Base-by-base conservation (phyloP, 2,797 vertebrate species). In the Cyclura pinguis region DNA sequence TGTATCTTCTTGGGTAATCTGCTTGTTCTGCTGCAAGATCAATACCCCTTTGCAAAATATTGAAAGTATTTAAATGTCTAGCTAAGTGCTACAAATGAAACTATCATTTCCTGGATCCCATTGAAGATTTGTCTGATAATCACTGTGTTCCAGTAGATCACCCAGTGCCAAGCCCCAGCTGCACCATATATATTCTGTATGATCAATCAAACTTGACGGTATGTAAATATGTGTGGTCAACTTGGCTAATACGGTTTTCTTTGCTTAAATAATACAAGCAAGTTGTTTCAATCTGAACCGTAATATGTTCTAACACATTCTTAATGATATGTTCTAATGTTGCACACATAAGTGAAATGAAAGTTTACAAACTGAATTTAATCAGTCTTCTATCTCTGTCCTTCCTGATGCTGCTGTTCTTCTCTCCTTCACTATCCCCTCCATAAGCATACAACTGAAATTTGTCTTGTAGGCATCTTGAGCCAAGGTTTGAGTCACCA, bases 1-100 rank as follows among this genome's bases (percentile, higher is more conserved):
- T 4, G 67, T 89, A n/a, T 59, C 92, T n/a, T 91, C 91, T 57
- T 16, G 91, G 84, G 14, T 85, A 93, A 92, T 94, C 92, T 14
- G 0, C 59, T 87, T 64, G 78, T 38, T 85, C 89, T 91, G 7
- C 77, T 73, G 2, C 52, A 91, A 93, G 83, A 92, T 92, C 89
- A 64, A 9, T 92, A 72, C 77, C 22, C 93, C 86, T 92, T 91
- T 86, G 32, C 38, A 93, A 84, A 83, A 59, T 32, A n/a, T 74
- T 93, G 29, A 86, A 96, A 9, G 2, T 89, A 29, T 90, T 74
- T 90, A 92, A 93, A 77, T 73, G 84, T 24, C 47, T 90, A 90
- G 85, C 47, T 92, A 90, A 95, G 90, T 27, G 59, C 59, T 88
- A 12, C 32, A 83, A 93, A 91, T 57, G 57, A 42, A 18, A 35